Evolutionary conservation across 1,140 invertebrate genomes (phyloP).

Genomic region (Pachypeltis micranthus): DNA sequence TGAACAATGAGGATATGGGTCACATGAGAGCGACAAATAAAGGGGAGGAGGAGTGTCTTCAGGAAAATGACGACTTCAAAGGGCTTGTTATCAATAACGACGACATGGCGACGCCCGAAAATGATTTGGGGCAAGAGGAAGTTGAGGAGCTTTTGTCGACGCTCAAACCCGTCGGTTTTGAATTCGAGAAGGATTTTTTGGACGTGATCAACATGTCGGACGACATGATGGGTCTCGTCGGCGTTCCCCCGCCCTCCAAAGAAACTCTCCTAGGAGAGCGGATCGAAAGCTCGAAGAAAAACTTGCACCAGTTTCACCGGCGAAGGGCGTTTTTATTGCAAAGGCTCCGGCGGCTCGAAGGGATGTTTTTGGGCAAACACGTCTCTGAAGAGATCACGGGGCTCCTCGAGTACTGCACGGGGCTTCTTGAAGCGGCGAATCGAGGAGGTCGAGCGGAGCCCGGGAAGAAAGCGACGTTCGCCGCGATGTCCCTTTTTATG

Average conservation of each 20-base stretch:
- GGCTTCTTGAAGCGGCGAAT: constrained; percentile 16
- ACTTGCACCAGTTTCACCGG: constrained; percentile 51
- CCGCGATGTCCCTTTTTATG: constrained; percentile 42
- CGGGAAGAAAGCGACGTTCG: constrained; percentile 12
- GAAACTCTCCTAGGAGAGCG: constrained; percentile 33
- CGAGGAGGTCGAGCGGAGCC: neutral
- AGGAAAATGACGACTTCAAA: constrained; percentile 1
- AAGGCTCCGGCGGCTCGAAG: constrained; percentile 61
- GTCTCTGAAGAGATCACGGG: constrained; percentile 58
- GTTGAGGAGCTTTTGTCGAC: neutral
- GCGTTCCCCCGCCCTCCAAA: constrained; percentile 16
- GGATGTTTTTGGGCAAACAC: constrained; percentile 56
- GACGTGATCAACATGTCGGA: constrained; percentile 45
- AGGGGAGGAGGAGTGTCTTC: constrained; percentile 36
- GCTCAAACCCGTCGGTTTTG: constrained; percentile 22
- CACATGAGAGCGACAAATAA: constrained; percentile 34
- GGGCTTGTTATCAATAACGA: constrained; percentile 4
- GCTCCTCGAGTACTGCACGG: constrained; percentile 55
- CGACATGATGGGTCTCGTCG: constrained; percentile 35
- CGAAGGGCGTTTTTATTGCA: constrained; percentile 56
- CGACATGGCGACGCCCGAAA: neutral
- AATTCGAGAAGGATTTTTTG: constrained; percentile 44
- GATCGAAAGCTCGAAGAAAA: constrained; percentile 33
- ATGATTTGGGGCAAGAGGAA: neutral
- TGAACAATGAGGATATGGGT: constrained; percentile 33